Evolutionary conservation across 2,113 vertebrate genomes (phyloP), one percentile per base, ranked within the genome.

Genomic region (Lophius piscatorius): DNA sequence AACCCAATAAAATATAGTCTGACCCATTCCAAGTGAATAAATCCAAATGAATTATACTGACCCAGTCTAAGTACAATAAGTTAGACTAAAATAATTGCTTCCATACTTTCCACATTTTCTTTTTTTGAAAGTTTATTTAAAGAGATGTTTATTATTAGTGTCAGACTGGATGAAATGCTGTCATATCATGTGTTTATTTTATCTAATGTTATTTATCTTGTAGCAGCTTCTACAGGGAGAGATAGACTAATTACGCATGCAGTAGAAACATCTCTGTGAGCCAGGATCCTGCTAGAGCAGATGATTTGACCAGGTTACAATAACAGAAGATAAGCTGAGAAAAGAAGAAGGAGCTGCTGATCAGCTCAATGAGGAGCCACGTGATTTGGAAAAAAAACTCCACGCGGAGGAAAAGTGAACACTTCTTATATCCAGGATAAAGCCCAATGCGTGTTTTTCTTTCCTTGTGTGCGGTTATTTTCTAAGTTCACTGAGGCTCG

Each of bases 261-360:
- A 42, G 33, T 54, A 28, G 60, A 74, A 74, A 83, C 61, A 65
- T 83, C 44, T 42, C 20, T 74, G 41, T 22, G 65, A 80, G 82
- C 75, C 73, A 76, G 39, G 22, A 54, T 28, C 49, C 28, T 55
- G 51, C 56, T 67, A 66, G 72, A 85, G 74, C 81, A 84, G 62
- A 71, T 78, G 81, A n/a, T n/a, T n/a, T 82, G 84, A 84, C 84
- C 81, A 84, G 84, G 82, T 87, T 84, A 87, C 23, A 81, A 83
- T 36, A 88, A 84, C 81, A 82, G 42, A 2, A 73, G 80, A 87
- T 80, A 81, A 70, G 81, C 47, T 26, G 60, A 16, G 34, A 18
- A 56, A 57, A 61, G 48, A 60, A 23, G 13, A 65, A 70, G 72
- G 23, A 56, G 68, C 73, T 73, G 55, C 57, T 44, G 54, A 65